Base-by-base conservation (phyloP, 2,797 vertebrate genomes). In the Poecilia velifera region DNA sequence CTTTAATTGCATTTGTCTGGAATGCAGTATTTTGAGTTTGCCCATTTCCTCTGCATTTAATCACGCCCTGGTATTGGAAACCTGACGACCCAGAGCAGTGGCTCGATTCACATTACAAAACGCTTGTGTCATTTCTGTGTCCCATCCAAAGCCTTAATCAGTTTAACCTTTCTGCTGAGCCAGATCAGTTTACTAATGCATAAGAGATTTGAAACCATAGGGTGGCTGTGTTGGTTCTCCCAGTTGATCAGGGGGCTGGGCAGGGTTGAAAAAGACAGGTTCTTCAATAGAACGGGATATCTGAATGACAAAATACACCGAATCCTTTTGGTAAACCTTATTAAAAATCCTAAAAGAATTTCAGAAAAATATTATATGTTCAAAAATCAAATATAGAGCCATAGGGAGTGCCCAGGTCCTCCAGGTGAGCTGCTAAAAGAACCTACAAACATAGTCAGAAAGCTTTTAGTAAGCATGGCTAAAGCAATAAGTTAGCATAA, bases 71-170 rank as follows among this genome's bases (percentile, higher is more conserved):
- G 86, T 90, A 92, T 91, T 80, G 80, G 94, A 91, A 93, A 95
- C 89, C 86, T 73, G 91, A 95, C 83, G 87, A 90, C 87, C 76
- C 49, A 51, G 73, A 81, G 84, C 89, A 81, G 77, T 46, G 79
- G 47, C 83, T 78, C 82, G 51, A 90, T 90, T 78, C 86, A 83
- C 90, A 92, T 94, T 93, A 89, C 94, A 90, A 76, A 86, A 79
- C 76, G 84, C 90, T 93, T 95, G 94, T 95, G 94, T 96, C 94
- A 95, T 96, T 92, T 94, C 91, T 93, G 93, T 92, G 90, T 91
- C 79, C 86, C 74, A 90, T 95, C 93, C 94, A 94, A 90, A 91
- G 68, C 53, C 90, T 83, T 95, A 96, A 96, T 96, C 84, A 93
- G 87, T 95, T 96, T 96, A 96, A 95, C 95, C 91, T 93, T 77